These are phyloP conservation scores for Chrysina gloriosa DNA, from an alignment of 2,888 invertebrate species.

Conservation along the genomic window DNA sequence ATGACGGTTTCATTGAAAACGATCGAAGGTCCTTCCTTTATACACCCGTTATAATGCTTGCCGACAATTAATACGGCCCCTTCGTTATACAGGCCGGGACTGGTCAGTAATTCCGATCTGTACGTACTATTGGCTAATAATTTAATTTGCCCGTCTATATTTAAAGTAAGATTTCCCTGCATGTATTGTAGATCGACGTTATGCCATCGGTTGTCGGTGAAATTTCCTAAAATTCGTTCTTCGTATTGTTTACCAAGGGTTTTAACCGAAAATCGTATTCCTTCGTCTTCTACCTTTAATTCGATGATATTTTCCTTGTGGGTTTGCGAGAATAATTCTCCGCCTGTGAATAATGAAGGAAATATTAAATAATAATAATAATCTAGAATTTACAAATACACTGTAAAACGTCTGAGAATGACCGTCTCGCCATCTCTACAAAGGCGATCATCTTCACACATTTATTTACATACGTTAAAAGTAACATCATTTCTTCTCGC, in stretches of 20 bases:
- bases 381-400: too few species aligned
- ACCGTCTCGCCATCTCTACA: too few species aligned
- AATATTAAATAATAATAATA: too few species aligned
- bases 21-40: constrained; percentile 87
- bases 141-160: constrained; percentile 66
- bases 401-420: too few species aligned
- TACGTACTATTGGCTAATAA: constrained; percentile 83
- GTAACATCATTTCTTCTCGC: too few species aligned
- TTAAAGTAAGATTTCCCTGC: constrained; percentile 70
- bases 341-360: constrained; percentile 71
- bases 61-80: constrained; percentile 83
- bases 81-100: constrained; percentile 77
- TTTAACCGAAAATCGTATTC: constrained; percentile 66
- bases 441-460: too few species aligned
- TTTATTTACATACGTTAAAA: too few species aligned
- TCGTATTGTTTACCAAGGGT: constrained; percentile 67
- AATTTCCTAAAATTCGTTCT: constrained; percentile 74
- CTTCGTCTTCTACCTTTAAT: constrained; percentile 63
- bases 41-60: constrained; percentile 84
- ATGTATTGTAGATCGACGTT: constrained; percentile 75
- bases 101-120: constrained; percentile 79
- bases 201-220: constrained; percentile 87
- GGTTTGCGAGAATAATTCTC: constrained; percentile 77
- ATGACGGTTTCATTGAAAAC: constrained; percentile 77
- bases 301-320: constrained; percentile 68